These are phyloP conservation scores for Cyrtonyx montezumae DNA, from an alignment of 2,113 vertebrate genomes.

Conservation along the genomic window DNA sequence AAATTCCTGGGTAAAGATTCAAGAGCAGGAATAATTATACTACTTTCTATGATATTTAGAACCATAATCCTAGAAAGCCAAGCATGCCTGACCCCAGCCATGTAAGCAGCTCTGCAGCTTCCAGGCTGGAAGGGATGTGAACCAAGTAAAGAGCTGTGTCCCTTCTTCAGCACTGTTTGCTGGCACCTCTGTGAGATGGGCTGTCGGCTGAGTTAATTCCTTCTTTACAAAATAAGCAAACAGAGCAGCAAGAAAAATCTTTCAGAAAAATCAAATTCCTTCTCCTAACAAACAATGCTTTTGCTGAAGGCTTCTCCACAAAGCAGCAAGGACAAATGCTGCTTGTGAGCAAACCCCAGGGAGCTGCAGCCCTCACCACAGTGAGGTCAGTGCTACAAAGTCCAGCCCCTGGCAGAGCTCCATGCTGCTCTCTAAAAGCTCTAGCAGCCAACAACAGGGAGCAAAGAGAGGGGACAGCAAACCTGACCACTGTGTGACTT, in stretches of 20 bases:
- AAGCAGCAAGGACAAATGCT: background rate
- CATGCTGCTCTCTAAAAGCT: background rate
- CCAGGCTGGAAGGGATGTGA: background rate
- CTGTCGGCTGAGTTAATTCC: background rate
- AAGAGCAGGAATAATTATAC: background rate
- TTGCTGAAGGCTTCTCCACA: background rate
- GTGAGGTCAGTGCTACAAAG: slow-evolving; percentile 9
- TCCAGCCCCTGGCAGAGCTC: background rate
- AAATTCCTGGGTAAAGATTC: background rate
- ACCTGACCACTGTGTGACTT: background rate
- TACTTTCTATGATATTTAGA: background rate
- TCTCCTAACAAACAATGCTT: slow-evolving; percentile 3
- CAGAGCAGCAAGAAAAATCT: background rate
- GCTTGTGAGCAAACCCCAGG: background rate
- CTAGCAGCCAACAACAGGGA: background rate
- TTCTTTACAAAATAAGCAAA: slow-evolving; percentile 31
- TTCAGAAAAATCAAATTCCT: background rate
- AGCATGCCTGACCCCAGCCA: rapidly evolving
- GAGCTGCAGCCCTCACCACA: background rate
- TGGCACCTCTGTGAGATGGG: background rate
- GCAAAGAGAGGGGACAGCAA: background rate
- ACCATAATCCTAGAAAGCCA: background rate
- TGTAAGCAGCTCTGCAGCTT: background rate
- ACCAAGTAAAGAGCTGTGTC: background rate
- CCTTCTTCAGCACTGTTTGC: background rate